Base-by-base conservation (phyloP, 2,113 vertebrate species). In the Cacatua alba region DNA sequence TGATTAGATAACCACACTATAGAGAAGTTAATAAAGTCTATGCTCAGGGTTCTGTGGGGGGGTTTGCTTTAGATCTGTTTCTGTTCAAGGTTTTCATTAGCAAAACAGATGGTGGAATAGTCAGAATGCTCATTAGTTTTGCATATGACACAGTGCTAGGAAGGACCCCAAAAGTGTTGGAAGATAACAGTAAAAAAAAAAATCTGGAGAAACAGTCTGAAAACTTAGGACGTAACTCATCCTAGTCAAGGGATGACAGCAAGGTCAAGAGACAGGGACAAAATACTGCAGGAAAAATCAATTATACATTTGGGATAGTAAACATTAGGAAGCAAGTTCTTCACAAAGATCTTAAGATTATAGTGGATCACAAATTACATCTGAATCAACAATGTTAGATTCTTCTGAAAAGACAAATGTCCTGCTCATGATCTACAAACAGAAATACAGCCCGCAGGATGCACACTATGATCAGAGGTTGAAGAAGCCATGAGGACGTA, bases 101-200 rank as follows among this genome's bases (percentile, higher is more conserved):
- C 24, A 80, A 95, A 95, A 90, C 91, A 97, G 94, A 94, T 96
- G 91, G 92, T 70, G 23, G 17, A 93, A 93, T 67, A 94, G n/a
- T 88, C 53, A 95, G 91, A 88, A 83, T 52, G 49, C 28, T 97
- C 80, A 88, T 94, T 95, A 96, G 71, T 80, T 94, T 94, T 94
- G 41, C 60, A 51, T 70, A 62, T 77, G 79, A 93, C 68, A 94
- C 31, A 67, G 59, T 74, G 53, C 2, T 67, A 88, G 44, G 71
- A 92, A 74, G 76, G 37, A 94, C 88, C 80, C 25, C 46, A 80
- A 94, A 90, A 63, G 31, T 83, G 46, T 80, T 92, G 41, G 46
- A 83, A 20, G 41, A 72, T 53, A 86, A 69, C 4, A 90, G 53
- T 33, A 70, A 86, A 96, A 96, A 88, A 52, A 57, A 90, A 95